phyloP scores from a whole-genome alignment of 2,888 invertebrate genomes.

The Eristalis pertinax region DNA sequence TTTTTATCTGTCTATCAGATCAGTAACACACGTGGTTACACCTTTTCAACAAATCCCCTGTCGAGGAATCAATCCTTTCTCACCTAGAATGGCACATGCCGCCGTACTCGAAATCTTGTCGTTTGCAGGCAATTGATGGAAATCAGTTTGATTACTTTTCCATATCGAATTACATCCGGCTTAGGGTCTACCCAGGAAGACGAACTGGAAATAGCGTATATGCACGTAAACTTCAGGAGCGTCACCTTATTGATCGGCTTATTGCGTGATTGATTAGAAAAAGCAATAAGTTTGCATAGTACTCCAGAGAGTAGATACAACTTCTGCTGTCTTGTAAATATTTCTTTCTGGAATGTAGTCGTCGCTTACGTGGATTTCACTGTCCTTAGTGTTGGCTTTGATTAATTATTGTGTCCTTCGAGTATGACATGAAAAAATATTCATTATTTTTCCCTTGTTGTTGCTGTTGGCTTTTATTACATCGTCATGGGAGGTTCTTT shows the following conservation, averaged over 20 bases:
- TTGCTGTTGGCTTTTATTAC: slow-evolving; percentile 18
- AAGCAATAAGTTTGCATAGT: slow-evolving; percentile 13
- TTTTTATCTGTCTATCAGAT: too few species aligned
- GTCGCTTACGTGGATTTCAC: slow-evolving; percentile 14
- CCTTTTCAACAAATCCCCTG: slow-evolving; percentile 27
- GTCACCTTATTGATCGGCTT: slow-evolving; percentile 28
- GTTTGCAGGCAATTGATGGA: slow-evolving; percentile 11
- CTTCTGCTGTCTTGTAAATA: neutral
- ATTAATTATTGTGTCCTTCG: slow-evolving; percentile 39
- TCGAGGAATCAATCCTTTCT: slow-evolving; percentile 44
- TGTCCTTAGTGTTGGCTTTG: slow-evolving; percentile 23
- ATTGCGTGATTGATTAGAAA: slow-evolving; percentile 49
- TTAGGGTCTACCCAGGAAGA: slow-evolving; percentile 9
- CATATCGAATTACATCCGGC: slow-evolving; percentile 46
- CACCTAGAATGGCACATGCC: neutral
- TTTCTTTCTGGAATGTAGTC: neutral
- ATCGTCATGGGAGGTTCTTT: neutral
- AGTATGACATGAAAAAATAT: neutral
- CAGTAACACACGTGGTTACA: slow-evolving; percentile 34
- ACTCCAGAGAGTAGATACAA: neutral
- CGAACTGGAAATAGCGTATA: slow-evolving; percentile 8
- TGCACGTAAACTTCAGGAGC: slow-evolving; percentile 20
- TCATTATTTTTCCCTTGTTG: neutral
- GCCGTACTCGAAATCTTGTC: neutral
- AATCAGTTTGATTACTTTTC: slow-evolving; percentile 56